Percentiles rank a stretch among this genome's conserved stretches.
phyloP scores from a whole-genome alignment of 2,797 vertebrate species.

The Linurgus olivaceus region DNA sequence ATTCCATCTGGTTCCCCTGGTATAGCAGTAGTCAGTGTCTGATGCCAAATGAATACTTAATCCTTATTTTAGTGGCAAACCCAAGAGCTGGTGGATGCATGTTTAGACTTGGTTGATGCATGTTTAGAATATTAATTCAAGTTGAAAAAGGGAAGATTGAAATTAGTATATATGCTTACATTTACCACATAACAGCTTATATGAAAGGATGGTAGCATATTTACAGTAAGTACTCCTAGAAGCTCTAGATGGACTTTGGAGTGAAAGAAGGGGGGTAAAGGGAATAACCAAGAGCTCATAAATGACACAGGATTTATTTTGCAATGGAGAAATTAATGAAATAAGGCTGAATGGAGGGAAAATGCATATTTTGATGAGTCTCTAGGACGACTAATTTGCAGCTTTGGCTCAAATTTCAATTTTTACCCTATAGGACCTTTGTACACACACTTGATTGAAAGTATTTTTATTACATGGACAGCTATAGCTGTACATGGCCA shows the following conservation, averaged over 20 bases:
- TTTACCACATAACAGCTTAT: not conserved
- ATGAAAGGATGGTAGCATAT: not conserved
- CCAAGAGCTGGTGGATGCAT: not conserved
- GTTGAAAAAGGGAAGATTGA: not conserved
- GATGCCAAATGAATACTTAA: constrained; percentile 54
- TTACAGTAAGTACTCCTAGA: not conserved
- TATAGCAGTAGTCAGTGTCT: constrained; percentile 12
- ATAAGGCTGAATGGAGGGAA: not conserved
- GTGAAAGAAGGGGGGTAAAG: not conserved
- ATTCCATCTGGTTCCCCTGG: constrained; percentile 11
- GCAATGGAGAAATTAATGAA: not conserved
- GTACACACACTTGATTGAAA: not conserved
- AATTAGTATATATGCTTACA: not conserved
- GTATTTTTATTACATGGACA: not conserved
- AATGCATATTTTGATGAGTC: not conserved
- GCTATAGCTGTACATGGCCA: not conserved
- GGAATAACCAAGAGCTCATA: not conserved
- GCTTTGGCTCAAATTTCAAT: not conserved
- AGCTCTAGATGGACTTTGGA: not conserved
- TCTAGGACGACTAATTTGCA: not conserved
- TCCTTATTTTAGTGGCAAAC: constrained; percentile 57
- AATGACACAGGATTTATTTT: not conserved
- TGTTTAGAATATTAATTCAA: constrained; percentile 42
- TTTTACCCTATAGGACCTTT: not conserved
- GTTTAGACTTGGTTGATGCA: not conserved